A percentile compares a stretch with the other conserved stretches of the same genome.
phyloP scores from a whole-genome alignment of 2,113 vertebrate species.

The Camelus bactrianus region DNA sequence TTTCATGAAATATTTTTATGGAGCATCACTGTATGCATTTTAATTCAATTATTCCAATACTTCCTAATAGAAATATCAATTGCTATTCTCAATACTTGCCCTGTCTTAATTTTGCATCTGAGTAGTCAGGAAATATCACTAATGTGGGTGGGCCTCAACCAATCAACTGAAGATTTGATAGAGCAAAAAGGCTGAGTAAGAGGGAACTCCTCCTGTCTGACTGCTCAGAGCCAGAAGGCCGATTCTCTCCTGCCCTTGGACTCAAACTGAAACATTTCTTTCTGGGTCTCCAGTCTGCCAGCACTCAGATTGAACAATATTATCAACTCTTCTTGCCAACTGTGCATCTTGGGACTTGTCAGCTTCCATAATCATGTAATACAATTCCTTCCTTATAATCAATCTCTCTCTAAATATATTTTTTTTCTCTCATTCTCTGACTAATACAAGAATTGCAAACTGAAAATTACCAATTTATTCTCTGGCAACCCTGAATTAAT shows the following conservation, averaged over 20 bases:
- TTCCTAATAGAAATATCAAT: slow-evolving; percentile 56
- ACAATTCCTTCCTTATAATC: background rate
- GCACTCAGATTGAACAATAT: background rate
- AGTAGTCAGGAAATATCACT: slow-evolving; percentile 38
- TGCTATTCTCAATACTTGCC: background rate
- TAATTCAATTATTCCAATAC: slow-evolving; percentile 65
- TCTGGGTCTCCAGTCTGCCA: background rate
- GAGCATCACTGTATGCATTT: slow-evolving; percentile 18
- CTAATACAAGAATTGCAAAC: background rate
- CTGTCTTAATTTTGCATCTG: slow-evolving; percentile 36
- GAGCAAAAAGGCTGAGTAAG: background rate
- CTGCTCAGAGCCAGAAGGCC: background rate
- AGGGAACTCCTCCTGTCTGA: background rate
- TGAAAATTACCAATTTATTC: slow-evolving; percentile 25
- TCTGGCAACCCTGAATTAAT: background rate
- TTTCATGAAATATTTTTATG: slow-evolving; percentile 61
- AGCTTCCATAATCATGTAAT: background rate
- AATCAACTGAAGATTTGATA: background rate
- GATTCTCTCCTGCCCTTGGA: background rate
- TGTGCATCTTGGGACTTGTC: background rate
- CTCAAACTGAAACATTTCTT: slow-evolving; percentile 20
- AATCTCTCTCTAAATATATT: background rate
- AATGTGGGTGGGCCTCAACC: background rate
- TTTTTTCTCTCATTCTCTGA: background rate
- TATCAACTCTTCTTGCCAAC: background rate